Evolutionary conservation across 2,797 vertebrate genomes (phyloP).

Genomic region (Serranus cabrilla): DNA sequence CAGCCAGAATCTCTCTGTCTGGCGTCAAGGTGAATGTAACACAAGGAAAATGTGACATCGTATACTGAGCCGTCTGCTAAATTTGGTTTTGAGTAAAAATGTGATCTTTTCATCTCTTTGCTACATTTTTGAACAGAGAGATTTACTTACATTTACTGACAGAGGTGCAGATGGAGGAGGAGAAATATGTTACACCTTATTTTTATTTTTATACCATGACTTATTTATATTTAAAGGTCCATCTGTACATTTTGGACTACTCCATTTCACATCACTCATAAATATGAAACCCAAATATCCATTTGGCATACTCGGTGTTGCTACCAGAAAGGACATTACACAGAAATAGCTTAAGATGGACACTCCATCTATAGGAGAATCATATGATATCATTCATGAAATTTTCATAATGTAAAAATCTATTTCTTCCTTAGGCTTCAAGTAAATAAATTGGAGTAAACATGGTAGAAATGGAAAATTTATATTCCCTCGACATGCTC

Average conservation of each 20-base stretch:
- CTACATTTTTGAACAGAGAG: background rate
- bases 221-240: background rate
- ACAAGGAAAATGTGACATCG: conserved; percentile 25
- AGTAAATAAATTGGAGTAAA: too few relatives aligned
- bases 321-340: too few relatives aligned
- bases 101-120: conserved; percentile 28
- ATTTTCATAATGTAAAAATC: too few relatives aligned
- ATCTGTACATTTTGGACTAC: background rate
- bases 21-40: conserved; percentile 53
- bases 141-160: conserved; percentile 13
- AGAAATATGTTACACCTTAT: background rate
- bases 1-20: conserved; percentile 23
- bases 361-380: too few relatives aligned
- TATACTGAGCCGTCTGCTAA: conserved; percentile 12
- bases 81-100: conserved; percentile 15
- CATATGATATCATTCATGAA: too few relatives aligned
- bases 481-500: too few relatives aligned
- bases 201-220: background rate
- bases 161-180: background rate
- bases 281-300: too few relatives aligned
- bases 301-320: too few relatives aligned
- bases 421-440: too few relatives aligned
- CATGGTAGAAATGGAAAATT: too few relatives aligned
- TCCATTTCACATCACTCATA: too few relatives aligned
- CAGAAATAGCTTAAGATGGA: too few relatives aligned